Conservation (phyloP, 2,797 vertebrate genomes). For the Pseudocheirus occidentalis region DNA sequence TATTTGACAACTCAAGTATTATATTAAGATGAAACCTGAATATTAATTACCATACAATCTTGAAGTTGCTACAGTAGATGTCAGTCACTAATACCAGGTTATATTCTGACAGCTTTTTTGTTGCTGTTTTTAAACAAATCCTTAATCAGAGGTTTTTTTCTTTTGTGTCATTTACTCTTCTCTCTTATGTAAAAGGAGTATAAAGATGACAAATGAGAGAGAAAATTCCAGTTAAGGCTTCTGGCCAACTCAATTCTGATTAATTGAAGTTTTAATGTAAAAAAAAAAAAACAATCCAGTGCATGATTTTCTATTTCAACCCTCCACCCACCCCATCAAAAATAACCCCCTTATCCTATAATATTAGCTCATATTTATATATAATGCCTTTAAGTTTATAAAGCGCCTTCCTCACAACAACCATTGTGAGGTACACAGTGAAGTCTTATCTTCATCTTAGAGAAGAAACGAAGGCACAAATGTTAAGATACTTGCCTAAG, state of each 20-base stretch:
- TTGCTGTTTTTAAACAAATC: conserved; percentile 64
- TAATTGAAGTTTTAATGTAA: conserved; percentile 49
- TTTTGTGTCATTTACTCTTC: conserved; percentile 55
- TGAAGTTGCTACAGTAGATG: conserved; percentile 59
- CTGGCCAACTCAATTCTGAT: conserved; percentile 58
- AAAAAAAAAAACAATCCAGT: conserved; percentile 46
- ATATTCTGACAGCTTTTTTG: conserved; percentile 47
- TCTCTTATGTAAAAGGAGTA: conserved; percentile 64
- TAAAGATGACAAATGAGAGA: conserved; percentile 33
- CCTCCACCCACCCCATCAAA: neutral
- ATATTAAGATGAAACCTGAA: conserved; percentile 57
- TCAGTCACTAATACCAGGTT: conserved; percentile 2
- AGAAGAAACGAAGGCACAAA: neutral
- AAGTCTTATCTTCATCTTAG: neutral
- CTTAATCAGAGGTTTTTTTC: conserved; percentile 64
- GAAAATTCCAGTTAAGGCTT: conserved; percentile 61
- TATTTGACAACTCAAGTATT: conserved; percentile 24
- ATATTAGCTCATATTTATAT: neutral
- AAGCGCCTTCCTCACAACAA: neutral
- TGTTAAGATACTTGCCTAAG: neutral
- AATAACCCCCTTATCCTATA: neutral
- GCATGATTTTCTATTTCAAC: neutral
- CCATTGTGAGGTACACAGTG: neutral
- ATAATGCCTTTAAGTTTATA: neutral
- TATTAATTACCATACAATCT: conserved; percentile 64